Conservation (phyloP, 2,797 vertebrate genomes). For the Sebastes iracundus region DNA sequence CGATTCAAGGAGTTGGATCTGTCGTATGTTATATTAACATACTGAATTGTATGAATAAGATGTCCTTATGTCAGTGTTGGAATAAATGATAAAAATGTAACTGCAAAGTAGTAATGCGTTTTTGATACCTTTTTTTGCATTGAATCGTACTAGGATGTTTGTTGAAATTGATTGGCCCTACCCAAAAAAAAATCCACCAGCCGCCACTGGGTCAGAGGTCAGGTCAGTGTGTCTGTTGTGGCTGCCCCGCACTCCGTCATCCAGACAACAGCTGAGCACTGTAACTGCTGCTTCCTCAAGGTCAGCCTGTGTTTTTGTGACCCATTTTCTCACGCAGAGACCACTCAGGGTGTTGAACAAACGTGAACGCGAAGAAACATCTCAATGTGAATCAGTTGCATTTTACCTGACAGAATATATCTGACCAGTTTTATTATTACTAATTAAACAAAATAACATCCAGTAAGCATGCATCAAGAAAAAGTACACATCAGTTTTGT, state of each 20-base stretch:
- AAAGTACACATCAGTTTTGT: background rate
- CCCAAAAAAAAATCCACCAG: no score
- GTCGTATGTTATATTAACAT: no score
- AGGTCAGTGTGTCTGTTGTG: constrained; percentile 42
- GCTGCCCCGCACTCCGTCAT: constrained; percentile 19
- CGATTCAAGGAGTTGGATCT: no score
- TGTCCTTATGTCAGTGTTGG: no score
- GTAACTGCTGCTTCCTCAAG: constrained; percentile 2
- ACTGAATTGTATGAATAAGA: no score
- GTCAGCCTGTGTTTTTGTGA: background rate
- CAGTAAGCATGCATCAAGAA: background rate
- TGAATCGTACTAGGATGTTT: no score
- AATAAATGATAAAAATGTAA: no score
- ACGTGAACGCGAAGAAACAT: background rate
- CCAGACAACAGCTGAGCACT: constrained; percentile 64
- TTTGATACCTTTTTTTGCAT: no score
- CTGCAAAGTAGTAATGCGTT: no score
- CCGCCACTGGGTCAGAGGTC: constrained; percentile 61
- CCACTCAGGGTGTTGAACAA: background rate
- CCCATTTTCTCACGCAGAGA: background rate
- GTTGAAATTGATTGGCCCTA: no score
- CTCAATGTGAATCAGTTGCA: background rate
- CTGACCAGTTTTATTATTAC: background rate
- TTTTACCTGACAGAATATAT: background rate
- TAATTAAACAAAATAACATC: background rate